A percentile compares a stretch with the other conserved stretches of the same genome.
These are phyloP conservation scores for Centropus bengalensis DNA, from an alignment of 2,113 vertebrate species.

Conservation along the genomic window DNA sequence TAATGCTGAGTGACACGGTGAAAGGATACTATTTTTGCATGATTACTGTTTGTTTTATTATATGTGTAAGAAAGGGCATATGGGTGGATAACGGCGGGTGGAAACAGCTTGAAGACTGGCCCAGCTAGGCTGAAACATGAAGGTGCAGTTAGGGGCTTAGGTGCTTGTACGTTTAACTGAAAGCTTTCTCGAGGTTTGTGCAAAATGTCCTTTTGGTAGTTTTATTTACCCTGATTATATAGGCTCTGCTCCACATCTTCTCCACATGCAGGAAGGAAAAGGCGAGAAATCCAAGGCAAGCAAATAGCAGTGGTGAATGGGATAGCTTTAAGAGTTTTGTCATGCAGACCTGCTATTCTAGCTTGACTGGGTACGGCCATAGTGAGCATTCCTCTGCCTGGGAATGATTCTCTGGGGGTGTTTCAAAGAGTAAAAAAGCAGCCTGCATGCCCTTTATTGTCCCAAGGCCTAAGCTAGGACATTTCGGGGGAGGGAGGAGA, in stretches of 20 bases:
- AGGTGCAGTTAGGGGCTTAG: neutral
- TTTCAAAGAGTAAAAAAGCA: constrained; percentile 66
- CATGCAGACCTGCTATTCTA: constrained; percentile 63
- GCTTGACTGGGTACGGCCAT: constrained; percentile 46
- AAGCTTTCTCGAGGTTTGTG: neutral
- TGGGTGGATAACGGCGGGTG: neutral
- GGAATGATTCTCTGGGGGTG: constrained; percentile 61
- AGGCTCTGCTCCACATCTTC: neutral
- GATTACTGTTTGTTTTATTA: constrained; percentile 21
- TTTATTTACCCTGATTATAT: neutral
- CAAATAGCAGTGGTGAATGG: constrained; percentile 28
- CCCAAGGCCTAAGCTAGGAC: constrained; percentile 35
- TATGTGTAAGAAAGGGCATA: neutral
- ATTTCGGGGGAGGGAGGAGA: constrained; percentile 57
- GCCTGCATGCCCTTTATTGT: constrained; percentile 64
- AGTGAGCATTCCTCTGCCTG: constrained; percentile 67
- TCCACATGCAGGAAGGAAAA: constrained; percentile 33
- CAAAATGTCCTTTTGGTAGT: neutral
- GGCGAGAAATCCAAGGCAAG: constrained; percentile 44
- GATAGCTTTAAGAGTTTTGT: constrained; percentile 64
- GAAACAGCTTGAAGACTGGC: neutral
- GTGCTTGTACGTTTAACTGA: neutral
- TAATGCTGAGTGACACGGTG: neutral
- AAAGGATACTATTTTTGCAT: neutral
- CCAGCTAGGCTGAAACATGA: neutral